Evolutionary conservation across 2,888 invertebrate species (phyloP).

Genomic region (Drosophila villosipedis): DNA sequence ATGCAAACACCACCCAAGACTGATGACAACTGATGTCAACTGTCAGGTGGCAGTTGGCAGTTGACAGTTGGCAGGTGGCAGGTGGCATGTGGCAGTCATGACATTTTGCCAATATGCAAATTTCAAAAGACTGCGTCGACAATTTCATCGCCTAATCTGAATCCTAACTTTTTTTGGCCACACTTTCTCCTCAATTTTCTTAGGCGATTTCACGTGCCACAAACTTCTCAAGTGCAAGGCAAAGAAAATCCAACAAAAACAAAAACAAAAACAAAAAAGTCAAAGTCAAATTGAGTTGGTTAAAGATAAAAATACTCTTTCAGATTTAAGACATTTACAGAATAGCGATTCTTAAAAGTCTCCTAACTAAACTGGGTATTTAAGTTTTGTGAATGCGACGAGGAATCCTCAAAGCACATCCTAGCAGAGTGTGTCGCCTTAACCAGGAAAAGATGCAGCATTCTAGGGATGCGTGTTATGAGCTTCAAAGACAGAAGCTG

Average conservation of each 20-base stretch:
- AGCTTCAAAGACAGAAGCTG: too few species aligned
- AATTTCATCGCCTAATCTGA: slow-evolving; percentile 51
- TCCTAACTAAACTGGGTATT: too few species aligned
- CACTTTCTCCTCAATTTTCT: slow-evolving; percentile 77
- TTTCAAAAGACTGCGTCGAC: slow-evolving; percentile 41
- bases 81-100: slow-evolving; percentile 23
- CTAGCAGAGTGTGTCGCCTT: too few species aligned
- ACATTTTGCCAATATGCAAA: slow-evolving; percentile 75
- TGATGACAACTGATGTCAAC: slow-evolving; percentile 35
- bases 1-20: background rate
- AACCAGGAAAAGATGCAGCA: too few species aligned
- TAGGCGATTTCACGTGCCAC: slow-evolving; percentile 84
- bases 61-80: slow-evolving; percentile 19
- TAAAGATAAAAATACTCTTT: slow-evolving; percentile 1
- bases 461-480: too few species aligned
- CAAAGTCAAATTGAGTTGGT: slow-evolving; percentile 16
- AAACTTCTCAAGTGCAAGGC: slow-evolving; percentile 84
- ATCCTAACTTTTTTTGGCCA: slow-evolving; percentile 55
- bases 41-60: slow-evolving; percentile 21
- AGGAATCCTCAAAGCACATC: too few species aligned
- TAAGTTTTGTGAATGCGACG: too few species aligned
- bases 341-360: background rate
- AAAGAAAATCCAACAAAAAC: slow-evolving; percentile 76
- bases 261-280: slow-evolving; percentile 35
- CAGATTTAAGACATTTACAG: background rate